Conservation (phyloP, 2,888 invertebrate genomes). For the Tipula confusa region DNA sequence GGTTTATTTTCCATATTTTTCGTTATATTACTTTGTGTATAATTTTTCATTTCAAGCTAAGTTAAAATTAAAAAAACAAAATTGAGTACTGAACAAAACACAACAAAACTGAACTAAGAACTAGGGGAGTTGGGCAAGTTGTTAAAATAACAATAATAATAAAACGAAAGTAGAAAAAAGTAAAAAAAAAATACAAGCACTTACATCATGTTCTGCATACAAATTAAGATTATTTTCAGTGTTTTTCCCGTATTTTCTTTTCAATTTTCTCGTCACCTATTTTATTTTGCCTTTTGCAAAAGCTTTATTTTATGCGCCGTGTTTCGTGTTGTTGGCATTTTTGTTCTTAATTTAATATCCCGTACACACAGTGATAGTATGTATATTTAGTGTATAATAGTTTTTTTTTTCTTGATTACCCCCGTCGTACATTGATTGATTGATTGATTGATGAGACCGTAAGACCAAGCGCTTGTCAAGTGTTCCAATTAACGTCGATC, state of each 20-base stretch:
- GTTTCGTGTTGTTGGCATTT: background rate
- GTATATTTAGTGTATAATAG: background rate
- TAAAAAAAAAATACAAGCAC: background rate
- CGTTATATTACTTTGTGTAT: background rate
- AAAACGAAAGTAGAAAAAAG: background rate
- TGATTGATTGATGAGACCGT: too few relatives aligned
- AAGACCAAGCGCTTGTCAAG: too few relatives aligned
- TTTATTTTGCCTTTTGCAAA: background rate
- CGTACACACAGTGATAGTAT: background rate
- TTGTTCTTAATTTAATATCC: background rate
- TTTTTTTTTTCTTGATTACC: background rate
- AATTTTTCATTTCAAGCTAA: background rate
- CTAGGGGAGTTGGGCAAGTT: background rate
- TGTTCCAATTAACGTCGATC: too few relatives aligned
- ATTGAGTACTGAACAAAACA: background rate
- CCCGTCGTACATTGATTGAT: too few relatives aligned
- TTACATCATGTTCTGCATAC: constrained; percentile 25
- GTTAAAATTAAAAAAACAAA: constrained; percentile 21
- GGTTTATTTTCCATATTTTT: background rate
- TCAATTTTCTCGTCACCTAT: background rate
- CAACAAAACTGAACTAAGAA: background rate
- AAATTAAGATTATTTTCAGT: constrained; percentile 20
- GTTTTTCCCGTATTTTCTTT: background rate
- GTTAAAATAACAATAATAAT: constrained; percentile 16
- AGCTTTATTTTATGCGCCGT: background rate